Evolutionary conservation across 1,140 invertebrate species (phyloP).

Genomic region (Marisa cornuarietis): DNA sequence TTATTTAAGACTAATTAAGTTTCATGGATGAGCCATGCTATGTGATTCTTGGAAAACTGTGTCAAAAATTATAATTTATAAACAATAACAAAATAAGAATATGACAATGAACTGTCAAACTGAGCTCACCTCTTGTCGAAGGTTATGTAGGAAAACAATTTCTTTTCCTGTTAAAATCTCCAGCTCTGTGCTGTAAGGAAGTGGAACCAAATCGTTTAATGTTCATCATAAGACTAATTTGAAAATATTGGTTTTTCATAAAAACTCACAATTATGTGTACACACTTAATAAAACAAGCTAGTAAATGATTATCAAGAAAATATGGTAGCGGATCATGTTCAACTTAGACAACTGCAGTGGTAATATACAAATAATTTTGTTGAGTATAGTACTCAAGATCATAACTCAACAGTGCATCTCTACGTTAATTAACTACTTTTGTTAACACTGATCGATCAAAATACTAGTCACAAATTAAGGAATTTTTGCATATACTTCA

Average conservation of each 20-base stretch:
- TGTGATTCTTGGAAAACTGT: too few species aligned
- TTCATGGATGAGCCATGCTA: neutral
- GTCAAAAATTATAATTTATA: neutral
- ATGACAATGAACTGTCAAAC: neutral
- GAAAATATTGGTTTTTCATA: neutral
- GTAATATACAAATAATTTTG: too few species aligned
- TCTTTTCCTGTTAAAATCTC: constrained; percentile 18
- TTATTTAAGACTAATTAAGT: neutral
- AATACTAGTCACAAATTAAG: neutral
- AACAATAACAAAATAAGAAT: neutral
- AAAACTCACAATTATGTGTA: neutral
- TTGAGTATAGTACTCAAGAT: too few species aligned
- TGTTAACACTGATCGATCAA: too few species aligned
- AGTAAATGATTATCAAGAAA: too few species aligned
- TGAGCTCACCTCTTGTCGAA: constrained; percentile 13
- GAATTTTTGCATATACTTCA: neutral
- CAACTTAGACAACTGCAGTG: too few species aligned
- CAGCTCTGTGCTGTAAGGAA: constrained; percentile 2
- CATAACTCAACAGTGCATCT: too few species aligned
- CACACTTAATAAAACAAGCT: too few species aligned
- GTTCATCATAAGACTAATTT: neutral
- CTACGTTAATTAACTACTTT: too few species aligned
- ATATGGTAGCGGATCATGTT: too few species aligned
- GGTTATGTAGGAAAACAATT: constrained; percentile 17
- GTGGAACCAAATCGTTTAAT: neutral